Percentiles rank a stretch among this genome's conserved stretches.
phyloP scores from a whole-genome alignment of 2,113 vertebrate species.

The Phycodurus eques region DNA sequence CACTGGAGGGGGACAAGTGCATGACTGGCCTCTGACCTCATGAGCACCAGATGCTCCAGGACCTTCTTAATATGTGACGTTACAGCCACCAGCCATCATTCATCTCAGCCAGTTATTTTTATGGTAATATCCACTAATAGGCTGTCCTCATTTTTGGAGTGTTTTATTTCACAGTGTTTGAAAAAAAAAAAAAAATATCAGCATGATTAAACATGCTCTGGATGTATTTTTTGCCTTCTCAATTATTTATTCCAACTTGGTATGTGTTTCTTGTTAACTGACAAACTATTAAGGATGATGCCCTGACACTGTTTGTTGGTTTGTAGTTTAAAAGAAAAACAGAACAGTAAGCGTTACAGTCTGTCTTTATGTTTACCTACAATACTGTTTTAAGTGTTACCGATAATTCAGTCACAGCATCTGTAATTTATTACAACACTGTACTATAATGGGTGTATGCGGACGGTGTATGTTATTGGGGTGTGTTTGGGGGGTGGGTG shows the following conservation, averaged over 20 bases:
- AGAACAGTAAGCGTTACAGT: slow-evolving; percentile 39
- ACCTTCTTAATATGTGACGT: not conserved
- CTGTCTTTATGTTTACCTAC: slow-evolving; percentile 57
- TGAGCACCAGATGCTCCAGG: not conserved
- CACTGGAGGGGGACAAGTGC: no score
- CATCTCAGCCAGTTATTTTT: not conserved
- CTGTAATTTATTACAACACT: slow-evolving; percentile 57
- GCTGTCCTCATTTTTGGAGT: not conserved
- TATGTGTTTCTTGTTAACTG: slow-evolving; percentile 45
- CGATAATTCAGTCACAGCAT: slow-evolving; percentile 46
- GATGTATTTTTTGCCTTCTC: slow-evolving; percentile 6
- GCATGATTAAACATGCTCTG: slow-evolving; percentile 6
- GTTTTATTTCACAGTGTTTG: slow-evolving; percentile 10
- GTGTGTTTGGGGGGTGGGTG: slow-evolving; percentile 18
- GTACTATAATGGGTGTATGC: slow-evolving; percentile 57
- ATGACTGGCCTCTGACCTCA: not conserved
- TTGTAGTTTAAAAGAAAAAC: slow-evolving; percentile 38
- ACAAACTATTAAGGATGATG: slow-evolving; percentile 36
- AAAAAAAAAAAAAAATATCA: not conserved
- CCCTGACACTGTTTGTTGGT: slow-evolving; percentile 19
- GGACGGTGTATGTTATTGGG: slow-evolving; percentile 29
- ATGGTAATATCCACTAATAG: not conserved
- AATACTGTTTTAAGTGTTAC: slow-evolving; percentile 45
- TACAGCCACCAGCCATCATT: not conserved
- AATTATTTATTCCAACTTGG: slow-evolving; percentile 6